Evolutionary conservation across 2,888 invertebrate genomes (phyloP), one percentile per base, ranked within the genome.

Genomic region (Drosophila niveifrons): DNA sequence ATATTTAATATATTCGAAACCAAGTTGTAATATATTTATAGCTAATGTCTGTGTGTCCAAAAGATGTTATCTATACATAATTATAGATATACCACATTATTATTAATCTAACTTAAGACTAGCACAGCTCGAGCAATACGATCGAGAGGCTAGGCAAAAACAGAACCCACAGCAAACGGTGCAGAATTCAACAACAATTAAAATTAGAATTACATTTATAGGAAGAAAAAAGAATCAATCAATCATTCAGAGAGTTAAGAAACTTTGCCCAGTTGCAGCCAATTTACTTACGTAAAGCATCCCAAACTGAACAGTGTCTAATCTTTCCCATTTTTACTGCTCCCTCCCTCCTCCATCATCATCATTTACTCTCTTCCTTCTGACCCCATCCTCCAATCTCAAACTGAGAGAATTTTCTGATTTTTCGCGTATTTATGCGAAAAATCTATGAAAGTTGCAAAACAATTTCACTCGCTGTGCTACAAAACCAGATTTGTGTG

Each of bases 11-110:
- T 58, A 58, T 61, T 48, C 46, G 29, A 61, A 56, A 53, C 17
- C 2, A 68, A 75, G 59, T 68, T 78, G 63, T 78, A 75, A 50
- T 43, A 63, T 67, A 68, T 61, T 68, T 68, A 62, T 68, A 64
- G 53, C 59, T 59, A 67, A 74, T 84, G 69, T 78, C 71, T 82
- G 58, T 78, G 59, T 82, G 88, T 82, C 80, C 80, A 79, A 75
- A 59, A 53, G 55, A 80, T 46, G 46, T 46, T 69, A 81, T 78
- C 23, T 23, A 72, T 66, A 36, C 43, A 58, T 65, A 50, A 36
- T 53, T 53, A 55, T 53, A 66, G 48, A 44, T 41, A 57, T 31
- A 56, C 39, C 39, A 39, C 8, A 15, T 41, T 13, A 41, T 29
- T 29, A 55, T 55, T 29, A 29, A 44, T 8, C n/a, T 44, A 75